Evolutionary conservation across 2,113 vertebrate genomes (phyloP).

Genomic region (Meles meles): DNA sequence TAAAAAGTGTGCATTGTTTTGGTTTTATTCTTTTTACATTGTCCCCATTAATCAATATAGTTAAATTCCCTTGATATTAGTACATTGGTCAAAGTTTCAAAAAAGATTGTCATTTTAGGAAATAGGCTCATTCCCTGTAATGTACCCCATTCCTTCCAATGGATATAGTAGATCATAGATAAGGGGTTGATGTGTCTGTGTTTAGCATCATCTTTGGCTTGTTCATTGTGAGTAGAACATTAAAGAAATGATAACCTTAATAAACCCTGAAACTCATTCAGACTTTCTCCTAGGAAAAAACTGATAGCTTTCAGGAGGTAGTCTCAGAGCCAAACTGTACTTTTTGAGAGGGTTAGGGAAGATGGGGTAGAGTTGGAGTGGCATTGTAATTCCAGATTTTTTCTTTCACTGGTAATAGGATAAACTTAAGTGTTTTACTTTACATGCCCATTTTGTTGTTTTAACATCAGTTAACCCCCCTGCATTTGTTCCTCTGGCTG

Average conservation of each 20-base stretch:
- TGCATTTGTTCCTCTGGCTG: background rate
- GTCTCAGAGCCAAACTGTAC: background rate
- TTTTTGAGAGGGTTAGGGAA: background rate
- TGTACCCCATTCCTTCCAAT: background rate
- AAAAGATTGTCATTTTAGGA: background rate
- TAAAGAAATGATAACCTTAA: background rate
- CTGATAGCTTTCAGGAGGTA: background rate
- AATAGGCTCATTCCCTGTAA: background rate
- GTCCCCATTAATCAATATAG: background rate
- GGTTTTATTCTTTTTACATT: background rate
- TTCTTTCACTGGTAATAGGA: background rate
- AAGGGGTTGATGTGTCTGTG: background rate
- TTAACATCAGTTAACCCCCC: background rate
- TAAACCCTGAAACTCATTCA: background rate
- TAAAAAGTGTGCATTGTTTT: slow-evolving; percentile 6
- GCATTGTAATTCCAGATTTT: background rate
- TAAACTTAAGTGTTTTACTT: background rate
- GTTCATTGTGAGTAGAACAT: background rate
- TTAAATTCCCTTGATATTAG: background rate
- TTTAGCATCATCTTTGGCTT: background rate
- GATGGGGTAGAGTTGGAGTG: background rate
- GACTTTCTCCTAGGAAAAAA: background rate
- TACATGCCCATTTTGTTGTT: background rate
- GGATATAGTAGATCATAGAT: background rate
- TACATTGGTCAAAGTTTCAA: background rate